Percentiles rank a stretch among this genome's conserved stretches.
phyloP scores from a whole-genome alignment of 92 coral and sea anemone species.

The Epizoanthus scotinus region DNA sequence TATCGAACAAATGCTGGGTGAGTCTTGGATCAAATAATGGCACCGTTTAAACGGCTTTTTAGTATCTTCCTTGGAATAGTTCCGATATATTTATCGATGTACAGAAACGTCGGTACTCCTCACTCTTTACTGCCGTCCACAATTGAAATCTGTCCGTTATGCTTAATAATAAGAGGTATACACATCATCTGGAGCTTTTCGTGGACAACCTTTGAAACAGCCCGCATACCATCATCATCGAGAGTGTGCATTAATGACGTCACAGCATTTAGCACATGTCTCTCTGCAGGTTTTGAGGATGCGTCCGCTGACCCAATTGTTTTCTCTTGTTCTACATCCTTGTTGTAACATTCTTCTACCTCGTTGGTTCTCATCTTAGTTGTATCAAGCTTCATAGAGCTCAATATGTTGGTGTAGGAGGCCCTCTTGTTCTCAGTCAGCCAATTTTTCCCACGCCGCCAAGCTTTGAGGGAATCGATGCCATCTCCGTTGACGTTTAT shows the following conservation, averaged over 20 bases:
- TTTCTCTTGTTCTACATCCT: conserved; percentile 59
- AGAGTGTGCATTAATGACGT: conserved; percentile 61
- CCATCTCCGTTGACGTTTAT: conserved; percentile 82
- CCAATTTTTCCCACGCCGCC: conserved; percentile 74
- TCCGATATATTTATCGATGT: too few relatives aligned
- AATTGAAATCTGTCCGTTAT: conserved; percentile 72
- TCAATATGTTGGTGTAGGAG: conserved; percentile 41
- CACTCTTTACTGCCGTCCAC: conserved; percentile 85
- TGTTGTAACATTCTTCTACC: conserved; percentile 68
- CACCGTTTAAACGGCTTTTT: too few relatives aligned
- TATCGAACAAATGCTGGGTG: too few relatives aligned
- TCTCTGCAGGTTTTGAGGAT: conserved; percentile 58
- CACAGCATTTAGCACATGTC: conserved; percentile 81
- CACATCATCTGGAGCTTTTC: conserved; percentile 85
- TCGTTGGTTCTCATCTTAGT: conserved; percentile 38
- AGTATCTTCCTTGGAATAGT: too few relatives aligned
- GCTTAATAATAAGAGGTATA: conserved; percentile 72
- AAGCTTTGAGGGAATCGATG: conserved; percentile 59
- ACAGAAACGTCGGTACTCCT: too few relatives aligned
- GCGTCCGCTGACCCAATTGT: conserved; percentile 36
- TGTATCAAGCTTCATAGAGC: conserved; percentile 42
- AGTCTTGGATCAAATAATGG: too few relatives aligned
- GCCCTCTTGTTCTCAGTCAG: conserved; percentile 47
- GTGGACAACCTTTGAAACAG: conserved; percentile 74
- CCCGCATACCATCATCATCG: conserved; percentile 60